Evolutionary conservation across 1,140 invertebrate genomes (phyloP).

Genomic region (Tribolium castaneum): DNA sequence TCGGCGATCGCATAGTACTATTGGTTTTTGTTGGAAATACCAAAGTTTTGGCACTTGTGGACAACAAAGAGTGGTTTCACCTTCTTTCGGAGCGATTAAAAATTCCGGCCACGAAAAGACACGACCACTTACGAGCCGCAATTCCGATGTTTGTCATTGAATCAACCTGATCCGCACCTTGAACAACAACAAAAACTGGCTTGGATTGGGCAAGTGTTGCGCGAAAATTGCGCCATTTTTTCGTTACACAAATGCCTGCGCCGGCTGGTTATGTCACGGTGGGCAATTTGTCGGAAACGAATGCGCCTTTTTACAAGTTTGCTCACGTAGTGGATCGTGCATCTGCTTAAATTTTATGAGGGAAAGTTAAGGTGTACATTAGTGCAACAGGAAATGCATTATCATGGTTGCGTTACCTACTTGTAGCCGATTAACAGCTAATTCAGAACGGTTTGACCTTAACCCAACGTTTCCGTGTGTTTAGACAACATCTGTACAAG

Average conservation of each 20-base stretch:
- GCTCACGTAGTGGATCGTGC: not conserved
- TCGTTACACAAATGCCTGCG: not conserved
- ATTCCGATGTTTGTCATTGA: slow-evolving; percentile 26
- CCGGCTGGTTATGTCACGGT: not conserved
- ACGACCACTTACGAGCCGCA: slow-evolving; percentile 1
- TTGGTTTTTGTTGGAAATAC: not conserved
- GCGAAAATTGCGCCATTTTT: slow-evolving; percentile 21
- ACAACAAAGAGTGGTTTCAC: slow-evolving; percentile 12
- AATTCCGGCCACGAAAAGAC: slow-evolving; percentile 7
- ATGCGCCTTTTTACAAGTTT: not conserved
- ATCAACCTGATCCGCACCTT: slow-evolving; percentile 30
- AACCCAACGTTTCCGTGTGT: slow-evolving; percentile 14
- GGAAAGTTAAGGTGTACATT: not conserved
- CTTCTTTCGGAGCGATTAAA: slow-evolving; percentile 3
- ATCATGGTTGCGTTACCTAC: not conserved
- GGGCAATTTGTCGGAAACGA: not conserved
- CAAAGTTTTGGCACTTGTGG: not conserved
- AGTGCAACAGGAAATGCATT: slow-evolving; percentile 14
- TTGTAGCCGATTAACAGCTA: not conserved
- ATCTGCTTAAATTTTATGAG: slow-evolving; percentile 16
- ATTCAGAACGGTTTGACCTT: slow-evolving; percentile 6
- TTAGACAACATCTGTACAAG: not conserved
- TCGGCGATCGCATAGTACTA: not conserved
- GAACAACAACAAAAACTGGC: slow-evolving; percentile 25
- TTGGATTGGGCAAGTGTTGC: slow-evolving; percentile 16